phyloP scores from a whole-genome alignment of 2,888 invertebrate species.

The Acanthopleura granulata region DNA sequence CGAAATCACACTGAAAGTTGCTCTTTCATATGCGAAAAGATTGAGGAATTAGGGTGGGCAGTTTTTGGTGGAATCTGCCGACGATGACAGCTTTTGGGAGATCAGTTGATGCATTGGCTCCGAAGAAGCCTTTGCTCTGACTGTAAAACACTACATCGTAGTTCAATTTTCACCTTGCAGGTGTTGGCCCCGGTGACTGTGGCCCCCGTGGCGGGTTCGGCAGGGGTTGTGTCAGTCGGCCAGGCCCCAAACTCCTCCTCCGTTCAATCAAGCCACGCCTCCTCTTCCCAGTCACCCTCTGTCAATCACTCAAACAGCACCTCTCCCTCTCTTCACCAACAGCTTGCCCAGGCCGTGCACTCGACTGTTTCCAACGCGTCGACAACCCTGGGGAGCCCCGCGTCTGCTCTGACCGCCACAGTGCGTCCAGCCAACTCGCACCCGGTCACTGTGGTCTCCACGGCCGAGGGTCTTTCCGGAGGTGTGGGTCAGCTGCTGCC shows the following conservation, averaged over 20 bases:
- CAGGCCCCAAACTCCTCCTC: not conserved
- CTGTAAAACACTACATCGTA: not conserved
- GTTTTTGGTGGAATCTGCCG: too few relatives aligned
- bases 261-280: constrained; percentile 11
- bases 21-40: too few relatives aligned
- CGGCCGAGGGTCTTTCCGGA: constrained; percentile 51
- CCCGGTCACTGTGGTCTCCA: constrained; percentile 23
- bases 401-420: not conserved
- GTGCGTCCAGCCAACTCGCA: not conserved
- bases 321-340: constrained; percentile 16
- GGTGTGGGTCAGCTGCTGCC: constrained; percentile 60
- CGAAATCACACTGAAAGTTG: too few relatives aligned
- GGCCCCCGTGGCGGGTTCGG: constrained; percentile 20
- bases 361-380: constrained; percentile 1
- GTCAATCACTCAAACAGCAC: constrained; percentile 6
- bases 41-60: too few relatives aligned
- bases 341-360: constrained; percentile 16
- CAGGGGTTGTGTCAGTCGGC: constrained; percentile 13
- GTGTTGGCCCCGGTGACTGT: constrained; percentile 46
- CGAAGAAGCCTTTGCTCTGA: not conserved
- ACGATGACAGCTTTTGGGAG: too few relatives aligned
- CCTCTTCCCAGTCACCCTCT: constrained; percentile 8
- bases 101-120: too few relatives aligned
- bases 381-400: not conserved
- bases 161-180: constrained; percentile 32